Evolutionary conservation across 92 coral and sea anemone species (phyloP), one percentile per base, ranked within the genome.

Genomic region (Blastomussa wellsi): DNA sequence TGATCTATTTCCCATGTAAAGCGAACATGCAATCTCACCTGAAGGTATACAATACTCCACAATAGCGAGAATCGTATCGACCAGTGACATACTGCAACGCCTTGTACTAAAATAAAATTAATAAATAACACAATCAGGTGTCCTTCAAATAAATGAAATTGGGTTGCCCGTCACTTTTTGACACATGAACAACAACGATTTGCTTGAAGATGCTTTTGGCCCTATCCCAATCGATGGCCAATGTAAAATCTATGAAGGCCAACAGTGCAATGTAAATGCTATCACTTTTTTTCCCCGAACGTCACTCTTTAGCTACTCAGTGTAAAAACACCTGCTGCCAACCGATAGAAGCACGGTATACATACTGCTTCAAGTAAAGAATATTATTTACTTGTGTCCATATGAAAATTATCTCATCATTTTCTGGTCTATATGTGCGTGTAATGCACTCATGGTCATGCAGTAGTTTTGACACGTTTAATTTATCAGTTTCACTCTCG

Each of bases 121-220:
- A 55, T 36, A 7, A 1, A 53, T 36, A 47, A 22, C 32, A 42
- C 68, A 55, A 22, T 37, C 48, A 22, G 47, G 49, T 39, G 8
- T 26, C 26, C 24, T 5, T 14, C 35, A 5, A 79, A 64, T 78
- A 31, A 60, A 79, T 79, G 72, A 59, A 62, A 28, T 38, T 14
- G 47, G 31, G 55, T 76, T 42, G 64, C n/a, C 42, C 62, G 73
- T 38, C 38, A 79, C 37, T 37, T 64, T 44, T 78, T 78, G 82
- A 60, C 82, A 36, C 42, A n/a, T 78, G 82, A 17, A 55, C 62
- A 55, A 55, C 65, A 29, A 29, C 73, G 39, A 48, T 79, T 62
- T 26, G 7, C 38, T 64, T 14, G 8, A n/a, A 62, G 35, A 16
- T n/a, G 36, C 37, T 16, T 42, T 20, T 62, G 35, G 38, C 14